Evolutionary conservation across 2,888 invertebrate species (phyloP).

Genomic region (Gymnoscelis rufifasciata): DNA sequence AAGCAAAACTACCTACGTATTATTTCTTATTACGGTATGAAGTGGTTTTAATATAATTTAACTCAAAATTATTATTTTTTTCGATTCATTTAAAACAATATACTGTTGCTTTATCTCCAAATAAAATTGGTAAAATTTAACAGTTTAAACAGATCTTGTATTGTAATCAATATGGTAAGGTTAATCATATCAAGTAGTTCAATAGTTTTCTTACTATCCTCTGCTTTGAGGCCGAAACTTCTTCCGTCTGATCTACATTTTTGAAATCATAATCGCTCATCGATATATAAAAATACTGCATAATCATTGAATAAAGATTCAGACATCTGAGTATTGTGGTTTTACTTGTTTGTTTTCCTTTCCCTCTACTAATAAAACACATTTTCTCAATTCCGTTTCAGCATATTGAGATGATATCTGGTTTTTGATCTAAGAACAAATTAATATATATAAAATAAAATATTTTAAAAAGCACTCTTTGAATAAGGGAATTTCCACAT

Average conservation of each 20-base stretch:
- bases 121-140: too few relatives aligned
- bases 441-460: too few relatives aligned
- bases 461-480: too few relatives aligned
- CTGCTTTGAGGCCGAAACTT: neutral
- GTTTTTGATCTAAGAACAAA: too few relatives aligned
- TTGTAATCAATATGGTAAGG: neutral
- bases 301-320: conserved; percentile 24
- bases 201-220: conserved; percentile 8
- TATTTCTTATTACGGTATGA: too few relatives aligned
- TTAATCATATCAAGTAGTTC: conserved; percentile 11
- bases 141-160: neutral
- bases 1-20: too few relatives aligned
- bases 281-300: conserved; percentile 23
- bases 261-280: conserved; percentile 31
- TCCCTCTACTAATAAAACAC: neutral
- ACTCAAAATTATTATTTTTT: neutral
- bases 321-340: conserved; percentile 15
- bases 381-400: too few relatives aligned
- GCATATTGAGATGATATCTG: too few relatives aligned
- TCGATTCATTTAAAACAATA: too few relatives aligned
- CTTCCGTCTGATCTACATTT: conserved; percentile 23
- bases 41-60: too few relatives aligned
- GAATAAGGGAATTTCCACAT: too few relatives aligned
- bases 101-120: too few relatives aligned
- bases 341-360: neutral